Evolutionary conservation across 2,113 vertebrate genomes (phyloP).

Genomic region (Mungos mungo): DNA sequence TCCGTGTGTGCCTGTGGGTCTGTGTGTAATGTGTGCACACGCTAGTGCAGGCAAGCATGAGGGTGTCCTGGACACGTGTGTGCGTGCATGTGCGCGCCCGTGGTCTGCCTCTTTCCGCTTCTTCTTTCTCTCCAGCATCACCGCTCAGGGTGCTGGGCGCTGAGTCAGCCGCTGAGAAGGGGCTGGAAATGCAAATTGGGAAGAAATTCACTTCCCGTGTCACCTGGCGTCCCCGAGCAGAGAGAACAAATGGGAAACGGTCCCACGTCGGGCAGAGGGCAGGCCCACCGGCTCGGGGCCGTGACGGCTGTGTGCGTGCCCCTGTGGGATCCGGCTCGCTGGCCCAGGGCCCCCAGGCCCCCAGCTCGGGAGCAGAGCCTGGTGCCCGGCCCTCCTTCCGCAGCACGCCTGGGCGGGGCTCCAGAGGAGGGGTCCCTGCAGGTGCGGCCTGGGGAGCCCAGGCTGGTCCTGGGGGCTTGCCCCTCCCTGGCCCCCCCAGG

Average conservation of each 20-base stretch:
- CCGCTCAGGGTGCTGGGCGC: not conserved
- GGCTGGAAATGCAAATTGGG: not conserved
- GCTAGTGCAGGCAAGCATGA: too few species aligned
- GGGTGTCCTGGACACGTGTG: too few species aligned
- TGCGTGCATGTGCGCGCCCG: too few species aligned
- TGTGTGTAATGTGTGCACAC: not conserved
- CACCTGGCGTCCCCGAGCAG: not conserved
- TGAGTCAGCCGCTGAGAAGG: rapidly evolving
- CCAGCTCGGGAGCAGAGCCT: not conserved
- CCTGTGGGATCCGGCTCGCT: not conserved
- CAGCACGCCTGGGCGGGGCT: not conserved
- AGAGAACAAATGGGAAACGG: not conserved
- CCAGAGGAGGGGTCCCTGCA: not conserved
- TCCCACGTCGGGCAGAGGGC: not conserved
- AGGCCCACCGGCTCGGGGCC: rapidly evolving
- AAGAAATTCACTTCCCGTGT: not conserved
- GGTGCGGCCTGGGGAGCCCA: not conserved
- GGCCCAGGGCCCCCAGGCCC: rapidly evolving
- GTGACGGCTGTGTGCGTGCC: rapidly evolving
- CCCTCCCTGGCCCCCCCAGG: rapidly evolving
- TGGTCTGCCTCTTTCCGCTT: not conserved
- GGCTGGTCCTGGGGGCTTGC: rapidly evolving
- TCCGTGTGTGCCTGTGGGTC: not conserved
- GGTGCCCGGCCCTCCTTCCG: not conserved
- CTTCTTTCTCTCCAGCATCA: not conserved